These are phyloP conservation scores for Spialia ferax DNA, from an alignment of 2,888 invertebrate genomes.

Conservation along the genomic window DNA sequence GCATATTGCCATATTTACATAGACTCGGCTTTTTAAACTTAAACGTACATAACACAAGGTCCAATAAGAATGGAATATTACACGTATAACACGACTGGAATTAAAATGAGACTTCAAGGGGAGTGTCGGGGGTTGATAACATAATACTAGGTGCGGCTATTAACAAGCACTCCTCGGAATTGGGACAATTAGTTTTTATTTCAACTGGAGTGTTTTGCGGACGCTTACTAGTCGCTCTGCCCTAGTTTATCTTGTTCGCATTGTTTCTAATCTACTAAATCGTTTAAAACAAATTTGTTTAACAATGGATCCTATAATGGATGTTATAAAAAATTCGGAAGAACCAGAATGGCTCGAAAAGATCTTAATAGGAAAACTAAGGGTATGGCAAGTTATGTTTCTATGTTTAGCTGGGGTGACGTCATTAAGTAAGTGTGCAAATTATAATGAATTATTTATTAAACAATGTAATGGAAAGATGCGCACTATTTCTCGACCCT, in stretches of 20 bases:
- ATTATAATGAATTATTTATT: neutral
- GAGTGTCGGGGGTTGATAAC: slow-evolving; percentile 68
- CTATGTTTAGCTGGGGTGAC: slow-evolving; percentile 88
- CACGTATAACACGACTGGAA: slow-evolving; percentile 42
- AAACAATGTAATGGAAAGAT: neutral
- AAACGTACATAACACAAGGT: neutral
- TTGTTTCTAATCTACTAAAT: slow-evolving; percentile 36
- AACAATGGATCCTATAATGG: slow-evolving; percentile 74
- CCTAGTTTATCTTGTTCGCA: slow-evolving; percentile 44
- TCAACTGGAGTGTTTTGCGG: slow-evolving; percentile 56
- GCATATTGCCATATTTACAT: neutral
- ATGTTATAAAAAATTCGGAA: slow-evolving; percentile 73
- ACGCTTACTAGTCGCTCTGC: slow-evolving; percentile 51
- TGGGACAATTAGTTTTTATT: slow-evolving; percentile 74
- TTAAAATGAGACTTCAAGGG: slow-evolving; percentile 50
- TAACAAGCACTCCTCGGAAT: slow-evolving; percentile 76
- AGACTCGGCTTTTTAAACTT: neutral
- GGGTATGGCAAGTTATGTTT: slow-evolving; percentile 94
- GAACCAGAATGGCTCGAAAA: slow-evolving; percentile 92
- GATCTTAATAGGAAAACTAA: slow-evolving; percentile 88
- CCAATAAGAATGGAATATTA: slow-evolving; percentile 28
- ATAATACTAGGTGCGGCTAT: slow-evolving; percentile 72
- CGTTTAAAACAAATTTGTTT: slow-evolving; percentile 36
- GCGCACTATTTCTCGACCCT: neutral
- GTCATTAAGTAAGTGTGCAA: slow-evolving; percentile 85